Base-by-base conservation (phyloP, 2,888 invertebrate species). In the Pinctada fucata region DNA sequence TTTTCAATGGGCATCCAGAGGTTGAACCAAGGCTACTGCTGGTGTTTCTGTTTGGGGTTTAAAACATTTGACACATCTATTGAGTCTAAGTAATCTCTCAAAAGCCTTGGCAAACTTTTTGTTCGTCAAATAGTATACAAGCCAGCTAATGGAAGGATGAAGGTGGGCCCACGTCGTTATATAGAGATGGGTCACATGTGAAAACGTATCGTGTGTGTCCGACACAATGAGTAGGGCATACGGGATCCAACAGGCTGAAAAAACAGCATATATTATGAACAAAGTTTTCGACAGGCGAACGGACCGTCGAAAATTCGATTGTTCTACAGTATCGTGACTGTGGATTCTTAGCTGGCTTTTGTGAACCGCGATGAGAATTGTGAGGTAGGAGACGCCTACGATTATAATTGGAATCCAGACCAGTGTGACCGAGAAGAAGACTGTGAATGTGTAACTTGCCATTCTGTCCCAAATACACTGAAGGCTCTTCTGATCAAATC, bases 391-490 rank as follows among this genome's bases (percentile, higher is more conserved):
- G 31, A 84, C 58, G 0, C 84, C 85, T 2, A 83, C 85, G 50
- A 85, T 68, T 8, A 82, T 31, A 2, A 86, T 79, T 0, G 88
- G 88, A n/a, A 87, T 79, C 87, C 87, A 85, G 0, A 88, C 88
- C 16, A 88, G 67, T 4, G 83, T 79, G n/a, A 86, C 79, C 2
- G 87, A 85, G 79, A 87, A 87, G 6, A 86, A 84, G 1, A 88
- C 82, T 5, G 88, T 89, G 79, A 85, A 89, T 3, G 86, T 80
- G 70, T 81, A 83, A 3, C 85, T 85, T 10, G 85, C 83, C 84
- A 85, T 86, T 5, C 88, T 79, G 74, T 88, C 87, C 87, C 88
- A 89, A 47, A 89, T 87, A 78, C 88, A 89, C 75, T 87, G 87
- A 8, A 86, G 75, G 49, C 85, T 85, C 76, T 87, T 87, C 45